These are phyloP conservation scores for Eulemur coronatus DNA, from an alignment of 2,797 vertebrate species.

Conservation along the genomic window DNA sequence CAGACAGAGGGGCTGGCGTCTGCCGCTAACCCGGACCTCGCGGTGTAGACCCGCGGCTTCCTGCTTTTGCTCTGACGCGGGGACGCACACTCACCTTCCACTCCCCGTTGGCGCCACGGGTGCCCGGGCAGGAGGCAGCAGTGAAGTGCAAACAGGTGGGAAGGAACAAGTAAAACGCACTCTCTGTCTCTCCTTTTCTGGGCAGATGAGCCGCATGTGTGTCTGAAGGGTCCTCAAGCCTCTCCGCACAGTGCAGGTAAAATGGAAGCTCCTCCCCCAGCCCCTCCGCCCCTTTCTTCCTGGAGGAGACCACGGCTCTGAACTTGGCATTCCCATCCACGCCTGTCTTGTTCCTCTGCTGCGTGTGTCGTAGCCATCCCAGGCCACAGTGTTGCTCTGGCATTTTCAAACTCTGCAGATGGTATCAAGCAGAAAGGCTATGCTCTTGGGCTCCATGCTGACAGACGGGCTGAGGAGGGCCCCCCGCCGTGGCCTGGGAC, in stretches of 20 bases:
- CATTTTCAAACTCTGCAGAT: too few species aligned
- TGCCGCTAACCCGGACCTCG: fast-evolving
- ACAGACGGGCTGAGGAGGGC: too few species aligned
- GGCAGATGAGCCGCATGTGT: not conserved
- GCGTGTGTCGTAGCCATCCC: fast-evolving
- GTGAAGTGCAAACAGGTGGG: fast-evolving
- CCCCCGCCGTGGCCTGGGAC: fast-evolving
- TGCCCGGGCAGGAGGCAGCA: fast-evolving
- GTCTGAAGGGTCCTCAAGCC: fast-evolving
- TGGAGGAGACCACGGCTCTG: too few species aligned
- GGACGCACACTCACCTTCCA: fast-evolving
- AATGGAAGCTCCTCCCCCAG: fast-evolving
- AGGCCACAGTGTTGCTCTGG: not conserved
- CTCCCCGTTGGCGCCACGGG: fast-evolving
- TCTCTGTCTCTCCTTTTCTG: not conserved
- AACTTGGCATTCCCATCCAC: not conserved
- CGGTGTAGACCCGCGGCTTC: fast-evolving
- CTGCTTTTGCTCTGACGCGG: not conserved
- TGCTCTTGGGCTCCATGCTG: not conserved
- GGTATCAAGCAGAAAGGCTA: not conserved
- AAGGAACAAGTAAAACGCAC: not conserved
- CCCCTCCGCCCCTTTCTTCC: not conserved
- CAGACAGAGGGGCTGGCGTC: fast-evolving
- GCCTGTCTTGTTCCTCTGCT: too few species aligned
- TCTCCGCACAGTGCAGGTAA: fast-evolving